Percentiles rank a stretch among this genome's conserved stretches.
phyloP scores from a whole-genome alignment of 2,797 vertebrate genomes.

The Protonibea diacanthus region DNA sequence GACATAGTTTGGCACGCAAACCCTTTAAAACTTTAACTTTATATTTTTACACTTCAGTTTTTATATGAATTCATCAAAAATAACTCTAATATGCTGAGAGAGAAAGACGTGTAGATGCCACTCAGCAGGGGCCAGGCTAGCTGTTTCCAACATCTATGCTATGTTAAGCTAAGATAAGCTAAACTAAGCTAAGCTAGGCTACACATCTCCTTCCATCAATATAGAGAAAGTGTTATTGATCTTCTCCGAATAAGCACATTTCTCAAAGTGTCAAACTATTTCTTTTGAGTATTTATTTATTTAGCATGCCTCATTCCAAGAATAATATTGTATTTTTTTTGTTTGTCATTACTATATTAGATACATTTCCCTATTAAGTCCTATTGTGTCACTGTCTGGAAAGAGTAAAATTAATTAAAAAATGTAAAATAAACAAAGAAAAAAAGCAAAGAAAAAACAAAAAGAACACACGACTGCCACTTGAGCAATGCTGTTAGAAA shows the following conservation, averaged over 20 bases:
- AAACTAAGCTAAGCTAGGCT: no score
- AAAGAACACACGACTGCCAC: constrained; percentile 46
- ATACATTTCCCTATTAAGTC: constrained; percentile 59
- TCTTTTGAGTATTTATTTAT: constrained; percentile 39
- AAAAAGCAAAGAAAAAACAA: constrained; percentile 29
- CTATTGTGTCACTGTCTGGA: constrained; percentile 67
- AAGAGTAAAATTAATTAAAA: constrained; percentile 66
- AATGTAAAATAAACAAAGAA: constrained; percentile 52
- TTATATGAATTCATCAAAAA: not conserved
- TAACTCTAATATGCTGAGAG: not conserved
- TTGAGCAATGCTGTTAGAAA: constrained; percentile 70
- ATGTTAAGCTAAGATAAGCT: not conserved
- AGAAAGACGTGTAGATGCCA: not conserved
- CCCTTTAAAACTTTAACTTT: not conserved
- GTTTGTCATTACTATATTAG: constrained; percentile 60
- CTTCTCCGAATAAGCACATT: not conserved
- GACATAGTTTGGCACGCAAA: not conserved
- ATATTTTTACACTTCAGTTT: not conserved
- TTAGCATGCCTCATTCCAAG: constrained; percentile 76
- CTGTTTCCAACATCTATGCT: constrained; percentile 6
- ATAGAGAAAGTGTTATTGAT: not conserved
- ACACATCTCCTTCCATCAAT: not conserved
- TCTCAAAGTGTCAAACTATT: constrained; percentile 38
- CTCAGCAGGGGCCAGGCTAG: not conserved
- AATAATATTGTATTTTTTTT: constrained; percentile 66